Evolutionary conservation across 2,888 invertebrate genomes (phyloP).

Genomic region (Julus scanicus): DNA sequence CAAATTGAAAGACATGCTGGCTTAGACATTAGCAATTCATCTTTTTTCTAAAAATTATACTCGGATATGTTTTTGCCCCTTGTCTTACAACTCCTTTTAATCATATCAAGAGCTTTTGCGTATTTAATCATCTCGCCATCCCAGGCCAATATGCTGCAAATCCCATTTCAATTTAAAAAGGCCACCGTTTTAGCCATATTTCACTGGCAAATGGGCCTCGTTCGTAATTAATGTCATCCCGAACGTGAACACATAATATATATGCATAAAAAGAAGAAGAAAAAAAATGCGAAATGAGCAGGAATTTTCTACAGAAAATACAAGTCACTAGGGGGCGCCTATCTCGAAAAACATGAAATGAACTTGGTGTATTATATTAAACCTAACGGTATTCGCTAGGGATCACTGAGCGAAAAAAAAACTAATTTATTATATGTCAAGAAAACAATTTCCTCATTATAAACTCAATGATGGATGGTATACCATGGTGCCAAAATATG

Average conservation of each 20-base stretch:
- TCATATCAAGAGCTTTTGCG: background rate
- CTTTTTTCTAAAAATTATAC: background rate
- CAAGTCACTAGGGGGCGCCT: background rate
- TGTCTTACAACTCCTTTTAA: conserved; percentile 22
- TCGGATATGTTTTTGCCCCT: background rate
- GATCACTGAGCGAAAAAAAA: background rate
- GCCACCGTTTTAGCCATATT: background rate
- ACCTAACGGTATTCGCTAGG: background rate
- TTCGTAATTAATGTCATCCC: background rate
- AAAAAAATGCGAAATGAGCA: background rate
- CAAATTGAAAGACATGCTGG: background rate
- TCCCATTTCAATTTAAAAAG: conserved; percentile 33
- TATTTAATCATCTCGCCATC: conserved; percentile 27
- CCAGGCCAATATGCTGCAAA: conserved; percentile 12
- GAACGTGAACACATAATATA: no score
- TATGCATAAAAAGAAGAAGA: no score
- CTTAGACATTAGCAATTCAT: background rate
- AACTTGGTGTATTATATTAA: background rate
- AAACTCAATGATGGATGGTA: conserved; percentile 1
- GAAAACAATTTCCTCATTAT: conserved; percentile 28
- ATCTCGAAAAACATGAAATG: background rate
- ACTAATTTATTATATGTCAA: background rate
- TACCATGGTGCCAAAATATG: background rate
- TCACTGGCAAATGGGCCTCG: background rate
- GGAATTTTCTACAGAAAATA: background rate